Conservation (phyloP, 2,797 vertebrate genomes). For the Muscicapa striata region DNA sequence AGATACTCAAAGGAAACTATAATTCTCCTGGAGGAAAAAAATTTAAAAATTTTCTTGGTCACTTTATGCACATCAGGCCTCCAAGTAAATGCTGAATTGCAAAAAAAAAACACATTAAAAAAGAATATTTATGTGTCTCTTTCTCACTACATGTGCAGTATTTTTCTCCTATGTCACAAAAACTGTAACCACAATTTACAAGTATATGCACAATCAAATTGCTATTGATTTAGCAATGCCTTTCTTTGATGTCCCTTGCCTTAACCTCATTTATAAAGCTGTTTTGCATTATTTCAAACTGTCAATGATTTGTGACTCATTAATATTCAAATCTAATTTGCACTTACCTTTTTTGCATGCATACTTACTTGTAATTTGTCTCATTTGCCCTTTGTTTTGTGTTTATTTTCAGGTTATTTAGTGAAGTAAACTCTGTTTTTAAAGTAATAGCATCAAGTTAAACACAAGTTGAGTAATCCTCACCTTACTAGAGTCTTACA, state of each 20-base stretch:
- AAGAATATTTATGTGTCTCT: constrained; percentile 71
- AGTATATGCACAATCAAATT: constrained; percentile 78
- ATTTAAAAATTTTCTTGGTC: constrained; percentile 35
- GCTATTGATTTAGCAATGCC: constrained; percentile 78
- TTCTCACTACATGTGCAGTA: constrained; percentile 58
- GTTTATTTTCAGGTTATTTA: constrained; percentile 72
- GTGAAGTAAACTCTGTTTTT: constrained; percentile 56
- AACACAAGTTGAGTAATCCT: constrained; percentile 8
- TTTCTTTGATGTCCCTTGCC: constrained; percentile 77
- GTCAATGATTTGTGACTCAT: constrained; percentile 82
- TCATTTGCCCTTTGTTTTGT: constrained; percentile 76
- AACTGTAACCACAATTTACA: constrained; percentile 77
- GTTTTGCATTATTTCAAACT: constrained; percentile 82
- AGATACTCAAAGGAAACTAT: constrained; percentile 30
- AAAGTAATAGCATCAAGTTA: constrained; percentile 20
- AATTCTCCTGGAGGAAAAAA: constrained; percentile 19
- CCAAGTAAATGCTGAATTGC: constrained; percentile 65
- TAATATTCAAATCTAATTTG: constrained; percentile 83
- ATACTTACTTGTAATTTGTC: constrained; percentile 73
- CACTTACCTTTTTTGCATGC: constrained; percentile 79
- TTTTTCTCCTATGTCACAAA: constrained; percentile 74
- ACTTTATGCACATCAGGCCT: constrained; percentile 52
- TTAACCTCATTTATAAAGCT: constrained; percentile 83
- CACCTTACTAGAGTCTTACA: background rate
- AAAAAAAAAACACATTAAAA: constrained; percentile 60